Conservation (phyloP, 2,113 vertebrate genomes). For the Zosterops pallidus region DNA sequence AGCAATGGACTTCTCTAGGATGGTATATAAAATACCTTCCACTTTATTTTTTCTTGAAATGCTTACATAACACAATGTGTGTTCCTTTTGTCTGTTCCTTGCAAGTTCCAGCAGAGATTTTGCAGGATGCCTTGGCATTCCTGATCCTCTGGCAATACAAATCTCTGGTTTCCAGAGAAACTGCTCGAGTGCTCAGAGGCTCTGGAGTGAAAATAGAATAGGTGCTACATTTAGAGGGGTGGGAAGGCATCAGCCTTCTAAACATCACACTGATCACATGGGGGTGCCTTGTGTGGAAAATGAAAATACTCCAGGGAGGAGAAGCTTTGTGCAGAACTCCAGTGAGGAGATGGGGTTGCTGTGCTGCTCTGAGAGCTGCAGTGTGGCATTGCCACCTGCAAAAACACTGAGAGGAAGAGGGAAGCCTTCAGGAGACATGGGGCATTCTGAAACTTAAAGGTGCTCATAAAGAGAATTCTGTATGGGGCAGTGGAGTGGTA, state of each 20-base stretch:
- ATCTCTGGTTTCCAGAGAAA: slow-evolving; percentile 55
- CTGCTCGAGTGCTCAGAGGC: background rate
- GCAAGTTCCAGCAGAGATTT: background rate
- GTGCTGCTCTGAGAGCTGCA: background rate
- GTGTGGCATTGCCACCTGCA: background rate
- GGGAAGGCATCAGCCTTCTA: slow-evolving; percentile 4
- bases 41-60: background rate
- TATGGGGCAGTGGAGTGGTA: background rate
- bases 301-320: background rate
- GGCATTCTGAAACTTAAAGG: background rate
- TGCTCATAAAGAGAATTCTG: too few relatives aligned
- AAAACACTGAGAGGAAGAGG: background rate
- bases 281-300: background rate
- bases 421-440: background rate
- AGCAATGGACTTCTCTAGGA: background rate
- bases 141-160: background rate
- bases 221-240: background rate
- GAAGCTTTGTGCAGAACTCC: background rate
- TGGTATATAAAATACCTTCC: background rate
- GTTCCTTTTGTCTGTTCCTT: background rate
- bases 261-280: background rate
- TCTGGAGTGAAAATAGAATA: slow-evolving; percentile 42
- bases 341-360: background rate
- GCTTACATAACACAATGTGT: background rate
- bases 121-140: slow-evolving; percentile 7